Conservation (phyloP, 30 jellyfish, hydroid and myxozoan species). For the Hydractinia symbiolongicarpus region DNA sequence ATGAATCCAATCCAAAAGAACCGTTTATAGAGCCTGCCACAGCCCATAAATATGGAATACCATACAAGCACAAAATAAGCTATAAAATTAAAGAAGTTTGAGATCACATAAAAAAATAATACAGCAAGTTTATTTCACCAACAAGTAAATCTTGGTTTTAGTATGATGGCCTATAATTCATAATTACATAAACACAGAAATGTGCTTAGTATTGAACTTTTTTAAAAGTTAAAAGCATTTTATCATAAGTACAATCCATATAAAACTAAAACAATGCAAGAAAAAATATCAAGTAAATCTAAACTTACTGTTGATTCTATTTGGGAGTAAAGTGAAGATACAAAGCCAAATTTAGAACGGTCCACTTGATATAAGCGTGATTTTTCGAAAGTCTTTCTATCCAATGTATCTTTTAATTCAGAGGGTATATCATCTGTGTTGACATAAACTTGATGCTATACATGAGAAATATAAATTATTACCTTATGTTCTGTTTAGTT, state of each 20-base stretch:
- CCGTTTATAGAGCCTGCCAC: slow-evolving; percentile 47
- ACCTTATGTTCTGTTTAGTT: neutral
- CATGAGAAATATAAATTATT: neutral
- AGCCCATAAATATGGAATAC: slow-evolving; percentile 82
- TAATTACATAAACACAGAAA: neutral
- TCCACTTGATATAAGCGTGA: slow-evolving; percentile 80
- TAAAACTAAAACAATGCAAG: neutral
- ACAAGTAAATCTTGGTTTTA: no score
- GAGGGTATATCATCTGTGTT: slow-evolving; percentile 73
- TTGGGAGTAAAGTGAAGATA: slow-evolving; percentile 66
- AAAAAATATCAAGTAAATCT: neutral
- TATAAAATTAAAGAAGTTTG: neutral
- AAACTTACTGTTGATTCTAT: slow-evolving; percentile 73
- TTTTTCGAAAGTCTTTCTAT: slow-evolving; percentile 71
- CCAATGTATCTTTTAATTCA: slow-evolving; percentile 53
- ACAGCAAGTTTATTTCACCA: no score
- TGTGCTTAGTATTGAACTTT: neutral
- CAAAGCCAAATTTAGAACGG: slow-evolving; percentile 67
- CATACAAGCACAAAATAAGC: slow-evolving; percentile 60
- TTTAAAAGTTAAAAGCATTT: neutral
- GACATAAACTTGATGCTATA: slow-evolving; percentile 60
- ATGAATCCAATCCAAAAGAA: slow-evolving; percentile 47
- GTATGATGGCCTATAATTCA: neutral
- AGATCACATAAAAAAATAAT: neutral
- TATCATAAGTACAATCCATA: neutral